Conservation (phyloP, 35 echinoderm and acorn worm genomes). For the Ophiothrix spiculata region DNA sequence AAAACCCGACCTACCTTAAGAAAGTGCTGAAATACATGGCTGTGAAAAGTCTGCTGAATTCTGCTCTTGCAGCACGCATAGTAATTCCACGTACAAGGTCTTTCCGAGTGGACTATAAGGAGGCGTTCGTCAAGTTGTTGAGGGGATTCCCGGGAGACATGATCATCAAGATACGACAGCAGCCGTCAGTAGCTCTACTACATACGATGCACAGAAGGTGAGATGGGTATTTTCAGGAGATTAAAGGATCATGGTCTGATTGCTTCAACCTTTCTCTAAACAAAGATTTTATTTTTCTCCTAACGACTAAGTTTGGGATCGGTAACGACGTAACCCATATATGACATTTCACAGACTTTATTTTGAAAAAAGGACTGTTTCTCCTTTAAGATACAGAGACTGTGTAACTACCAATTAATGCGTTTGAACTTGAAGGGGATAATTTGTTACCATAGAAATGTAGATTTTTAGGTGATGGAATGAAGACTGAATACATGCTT, state of each 20-base stretch:
- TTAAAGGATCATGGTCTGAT: too few relatives aligned
- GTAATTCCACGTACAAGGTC: constrained; percentile 4
- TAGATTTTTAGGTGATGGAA: too few relatives aligned
- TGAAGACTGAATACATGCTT: too few relatives aligned
- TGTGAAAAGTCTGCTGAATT: constrained; percentile 42
- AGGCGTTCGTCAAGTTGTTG: constrained; percentile 37
- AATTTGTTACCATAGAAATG: too few relatives aligned
- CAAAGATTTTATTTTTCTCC: too few relatives aligned
- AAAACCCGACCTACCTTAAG: constrained; percentile 49
- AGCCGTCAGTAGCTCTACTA: constrained; percentile 54
- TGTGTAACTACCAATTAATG: neutral
- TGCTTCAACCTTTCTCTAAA: neutral
- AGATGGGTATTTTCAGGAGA: too few relatives aligned
- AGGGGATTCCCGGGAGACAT: constrained; percentile 47
- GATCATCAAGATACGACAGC: constrained; percentile 59
- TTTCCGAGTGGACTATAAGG: constrained; percentile 47
- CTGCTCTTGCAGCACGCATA: constrained; percentile 23
- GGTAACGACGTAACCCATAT: neutral
- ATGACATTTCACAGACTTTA: neutral
- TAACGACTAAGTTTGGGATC: too few relatives aligned
- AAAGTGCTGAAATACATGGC: constrained; percentile 57
- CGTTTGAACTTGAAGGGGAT: too few relatives aligned
- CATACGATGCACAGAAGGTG: constrained; percentile 44
- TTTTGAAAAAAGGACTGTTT: neutral
- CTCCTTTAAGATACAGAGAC: neutral